Conservation (phyloP, 2,888 invertebrate species). For the Embidobia sp. region DNA sequence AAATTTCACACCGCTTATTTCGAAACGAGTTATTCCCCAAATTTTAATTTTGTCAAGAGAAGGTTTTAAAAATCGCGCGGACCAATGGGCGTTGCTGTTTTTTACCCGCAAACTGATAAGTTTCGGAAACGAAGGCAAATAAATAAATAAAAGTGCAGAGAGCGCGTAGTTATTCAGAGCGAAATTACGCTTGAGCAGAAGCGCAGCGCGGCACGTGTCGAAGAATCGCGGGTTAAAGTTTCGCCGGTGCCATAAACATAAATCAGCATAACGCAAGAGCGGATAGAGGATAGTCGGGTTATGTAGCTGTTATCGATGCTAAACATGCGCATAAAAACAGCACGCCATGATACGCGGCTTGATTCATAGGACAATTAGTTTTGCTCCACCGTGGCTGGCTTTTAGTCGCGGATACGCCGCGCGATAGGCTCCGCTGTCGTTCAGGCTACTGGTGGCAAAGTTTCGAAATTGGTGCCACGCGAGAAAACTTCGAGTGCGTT, state of each 20-base stretch:
- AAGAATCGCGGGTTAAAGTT: constrained; percentile 58
- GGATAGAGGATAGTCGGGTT: too few relatives aligned
- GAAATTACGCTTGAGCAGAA: too few relatives aligned
- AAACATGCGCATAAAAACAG: constrained; percentile 77
- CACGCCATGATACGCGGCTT: constrained; percentile 75
- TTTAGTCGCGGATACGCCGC: constrained; percentile 36
- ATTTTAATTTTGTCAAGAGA: too few relatives aligned
- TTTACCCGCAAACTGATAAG: too few relatives aligned
- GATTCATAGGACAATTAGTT: constrained; percentile 80
- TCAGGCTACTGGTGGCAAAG: constrained; percentile 2
- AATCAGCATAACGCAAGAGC: constrained; percentile 76
- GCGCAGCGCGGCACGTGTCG: constrained; percentile 53
- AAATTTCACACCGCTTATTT: too few relatives aligned
- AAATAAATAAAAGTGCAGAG: too few relatives aligned
- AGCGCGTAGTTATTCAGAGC: too few relatives aligned
- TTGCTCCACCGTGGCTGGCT: constrained; percentile 11
- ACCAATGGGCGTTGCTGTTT: too few relatives aligned
- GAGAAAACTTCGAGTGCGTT: constrained; percentile 30
- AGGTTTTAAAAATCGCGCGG: too few relatives aligned
- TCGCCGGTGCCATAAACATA: constrained; percentile 73
- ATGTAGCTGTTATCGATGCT: constrained; percentile 79
- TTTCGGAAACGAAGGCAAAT: too few relatives aligned
- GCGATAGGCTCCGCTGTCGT: constrained; percentile 28
- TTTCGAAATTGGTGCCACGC: constrained; percentile 12
- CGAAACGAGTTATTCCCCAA: too few relatives aligned